Evolutionary conservation across 2,888 invertebrate genomes (phyloP), one percentile per base, ranked within the genome.

Genomic region (Fragum sueziense): DNA sequence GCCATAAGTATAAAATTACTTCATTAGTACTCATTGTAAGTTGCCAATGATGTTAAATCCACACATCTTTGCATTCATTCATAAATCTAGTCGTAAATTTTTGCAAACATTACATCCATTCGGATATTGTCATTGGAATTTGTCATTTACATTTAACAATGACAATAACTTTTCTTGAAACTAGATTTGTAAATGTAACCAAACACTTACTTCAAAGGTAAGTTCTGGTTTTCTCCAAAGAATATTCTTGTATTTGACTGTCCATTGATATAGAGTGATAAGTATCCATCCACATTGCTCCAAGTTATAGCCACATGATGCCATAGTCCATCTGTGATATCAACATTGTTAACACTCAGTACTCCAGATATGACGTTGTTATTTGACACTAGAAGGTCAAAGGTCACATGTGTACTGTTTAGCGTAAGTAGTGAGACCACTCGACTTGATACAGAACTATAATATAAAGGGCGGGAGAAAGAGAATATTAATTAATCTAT

Each of bases 311-410:
- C 82, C 7, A 89, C 51, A 57, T 88, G 88, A 72, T 89, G 88
- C 89, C 89, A 89, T 31, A 82, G 72, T 9, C 89, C 89, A 69
- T 89, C 87, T 20, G 70, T 74, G 7, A 89, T 74, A n/a, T 75
- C 52, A 6, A 61, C 27, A 29, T 59, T 31, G 20, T 27, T 57
- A 31, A 73, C 70, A 20, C 25, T 6, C 29, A 74, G 59, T 1
- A 33, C 14, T 1, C 20, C 62, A 25, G 22, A 41, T 41, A 65
- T 20, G 9, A 41, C 6, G 3, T 27, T 29, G 22, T 1, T 41
- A 41, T 34, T 33, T 4, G 70, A 67, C 1, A 62, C 25, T 17
- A 17, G n/a, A 25, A 80, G 33, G 29, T 59, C 52, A 71, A 76
- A 76, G 14, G 37, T 74, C 14, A 80, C 74, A 29, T 68, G 37